Conservation (phyloP, 1,140 invertebrate species). For the Macrostomum lignano region DNA sequence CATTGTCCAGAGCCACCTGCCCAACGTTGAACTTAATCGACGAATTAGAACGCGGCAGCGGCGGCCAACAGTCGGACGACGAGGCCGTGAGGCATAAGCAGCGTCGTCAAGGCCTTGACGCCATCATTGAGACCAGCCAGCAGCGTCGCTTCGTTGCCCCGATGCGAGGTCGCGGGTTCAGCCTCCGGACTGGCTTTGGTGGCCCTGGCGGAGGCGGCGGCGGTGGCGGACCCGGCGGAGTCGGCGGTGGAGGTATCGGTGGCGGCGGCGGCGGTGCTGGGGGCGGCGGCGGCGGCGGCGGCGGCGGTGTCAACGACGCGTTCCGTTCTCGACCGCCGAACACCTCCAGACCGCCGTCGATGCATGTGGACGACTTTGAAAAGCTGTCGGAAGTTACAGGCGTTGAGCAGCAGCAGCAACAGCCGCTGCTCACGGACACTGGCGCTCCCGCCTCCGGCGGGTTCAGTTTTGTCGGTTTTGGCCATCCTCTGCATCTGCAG, state of each 20-base stretch:
- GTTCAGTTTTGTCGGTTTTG: too few relatives aligned
- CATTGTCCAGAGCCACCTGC: too few relatives aligned
- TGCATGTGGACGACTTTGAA: constrained; percentile 87
- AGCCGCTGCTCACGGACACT: too few relatives aligned
- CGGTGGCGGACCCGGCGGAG: constrained; percentile 8
- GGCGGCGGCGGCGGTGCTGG: too few relatives aligned
- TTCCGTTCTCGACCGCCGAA: constrained; percentile 75
- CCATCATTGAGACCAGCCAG: neutral
- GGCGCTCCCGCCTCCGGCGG: too few relatives aligned
- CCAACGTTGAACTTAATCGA: constrained; percentile 1
- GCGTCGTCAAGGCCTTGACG: neutral
- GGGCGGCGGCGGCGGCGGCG: constrained; percentile 10
- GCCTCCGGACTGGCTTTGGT: constrained; percentile 10
- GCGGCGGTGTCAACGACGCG: constrained; percentile 33
- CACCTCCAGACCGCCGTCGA: constrained; percentile 67
- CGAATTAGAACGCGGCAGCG: neutral
- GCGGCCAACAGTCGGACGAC: constrained; percentile 1
- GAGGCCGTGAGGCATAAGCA: constrained; percentile 1
- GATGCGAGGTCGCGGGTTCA: constrained; percentile 37
- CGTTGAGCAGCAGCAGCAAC: too few relatives aligned
- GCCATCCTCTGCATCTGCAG: too few relatives aligned
- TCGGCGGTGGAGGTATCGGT: constrained; percentile 10
- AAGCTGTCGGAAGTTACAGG: constrained; percentile 48
- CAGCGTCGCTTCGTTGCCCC: constrained; percentile 13
- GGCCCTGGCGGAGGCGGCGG: neutral